phyloP scores from a whole-genome alignment of 2,888 invertebrate species.

The Mesorhabditis spiculigera region DNA sequence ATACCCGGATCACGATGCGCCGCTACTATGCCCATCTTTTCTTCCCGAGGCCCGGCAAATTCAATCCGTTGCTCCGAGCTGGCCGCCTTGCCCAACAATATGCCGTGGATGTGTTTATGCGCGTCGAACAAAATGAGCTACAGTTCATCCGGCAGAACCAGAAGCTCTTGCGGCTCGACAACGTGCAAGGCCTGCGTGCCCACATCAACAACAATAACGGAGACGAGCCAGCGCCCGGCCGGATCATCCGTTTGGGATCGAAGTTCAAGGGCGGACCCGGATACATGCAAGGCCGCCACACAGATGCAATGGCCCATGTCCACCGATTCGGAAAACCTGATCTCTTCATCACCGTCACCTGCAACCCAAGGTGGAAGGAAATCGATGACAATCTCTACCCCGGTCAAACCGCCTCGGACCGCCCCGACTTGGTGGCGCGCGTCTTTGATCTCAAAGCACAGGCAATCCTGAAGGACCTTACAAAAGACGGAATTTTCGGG shows the following conservation, averaged over 20 bases:
- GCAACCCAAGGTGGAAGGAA: conserved; percentile 54
- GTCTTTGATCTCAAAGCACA: conserved; percentile 46
- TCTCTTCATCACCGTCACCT: conserved; percentile 57
- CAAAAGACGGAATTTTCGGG: conserved; percentile 36
- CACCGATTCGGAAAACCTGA: conserved; percentile 43
- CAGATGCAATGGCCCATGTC: conserved; percentile 50
- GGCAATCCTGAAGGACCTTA: conserved; percentile 36
- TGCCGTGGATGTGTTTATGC: conserved; percentile 58
- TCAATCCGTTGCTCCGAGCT: conserved; percentile 38
- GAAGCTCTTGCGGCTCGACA: conserved; percentile 42
- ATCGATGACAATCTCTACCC: conserved; percentile 33
- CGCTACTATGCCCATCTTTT: conserved; percentile 36
- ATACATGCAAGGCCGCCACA: conserved; percentile 42
- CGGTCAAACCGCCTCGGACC: conserved; percentile 28
- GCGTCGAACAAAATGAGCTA: conserved; percentile 58
- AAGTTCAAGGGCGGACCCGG: conserved; percentile 57
- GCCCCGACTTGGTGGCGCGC: conserved; percentile 45
- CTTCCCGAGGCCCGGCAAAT: conserved; percentile 22
- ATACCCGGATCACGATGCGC: conserved; percentile 33
- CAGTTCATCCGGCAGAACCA: conserved; percentile 55
- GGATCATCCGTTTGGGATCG: conserved; percentile 42
- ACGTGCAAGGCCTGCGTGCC: conserved; percentile 44
- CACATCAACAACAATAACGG: conserved; percentile 5
- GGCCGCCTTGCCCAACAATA: conserved; percentile 43
- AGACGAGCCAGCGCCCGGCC: conserved; percentile 17